Evolutionary conservation across 2,113 vertebrate species (phyloP).

Genomic region (Pomatostomus ruficeps): DNA sequence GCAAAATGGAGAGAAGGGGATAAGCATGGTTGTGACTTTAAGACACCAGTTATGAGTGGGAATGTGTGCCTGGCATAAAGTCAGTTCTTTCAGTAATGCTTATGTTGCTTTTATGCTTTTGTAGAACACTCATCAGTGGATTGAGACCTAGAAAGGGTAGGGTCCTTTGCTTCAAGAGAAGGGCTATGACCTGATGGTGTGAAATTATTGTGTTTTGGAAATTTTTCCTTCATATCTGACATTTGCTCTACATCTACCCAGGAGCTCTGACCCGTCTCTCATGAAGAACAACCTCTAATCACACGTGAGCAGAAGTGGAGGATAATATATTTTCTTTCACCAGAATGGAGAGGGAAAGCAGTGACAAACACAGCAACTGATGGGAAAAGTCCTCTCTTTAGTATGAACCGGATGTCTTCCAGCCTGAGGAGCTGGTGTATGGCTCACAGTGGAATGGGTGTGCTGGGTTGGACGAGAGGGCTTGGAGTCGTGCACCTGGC

Average conservation of each 20-base stretch:
- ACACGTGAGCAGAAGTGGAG: background rate
- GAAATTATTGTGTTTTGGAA: background rate
- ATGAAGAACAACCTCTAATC: background rate
- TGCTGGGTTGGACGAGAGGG: accelerated
- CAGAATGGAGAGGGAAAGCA: background rate
- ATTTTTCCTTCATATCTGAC: background rate
- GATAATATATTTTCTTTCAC: background rate
- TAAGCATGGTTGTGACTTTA: background rate
- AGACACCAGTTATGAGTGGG: background rate
- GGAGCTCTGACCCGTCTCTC: background rate
- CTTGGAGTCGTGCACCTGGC: background rate
- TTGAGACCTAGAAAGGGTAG: background rate
- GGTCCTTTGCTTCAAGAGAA: background rate
- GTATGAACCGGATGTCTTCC: background rate
- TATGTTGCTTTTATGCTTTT: background rate
- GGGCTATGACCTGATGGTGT: background rate
- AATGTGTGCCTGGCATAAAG: background rate
- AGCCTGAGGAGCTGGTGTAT: background rate
- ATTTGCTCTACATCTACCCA: background rate
- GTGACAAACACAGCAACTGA: background rate
- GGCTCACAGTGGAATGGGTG: background rate
- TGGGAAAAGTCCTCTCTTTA: background rate
- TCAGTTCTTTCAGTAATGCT: background rate
- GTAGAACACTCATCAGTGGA: background rate
- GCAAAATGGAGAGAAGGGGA: background rate